A percentile compares a stretch with the other conserved stretches of the same genome.
Evolutionary conservation across 2,113 vertebrate species (phyloP).

Genomic region (Cephalopholis sonnerati): DNA sequence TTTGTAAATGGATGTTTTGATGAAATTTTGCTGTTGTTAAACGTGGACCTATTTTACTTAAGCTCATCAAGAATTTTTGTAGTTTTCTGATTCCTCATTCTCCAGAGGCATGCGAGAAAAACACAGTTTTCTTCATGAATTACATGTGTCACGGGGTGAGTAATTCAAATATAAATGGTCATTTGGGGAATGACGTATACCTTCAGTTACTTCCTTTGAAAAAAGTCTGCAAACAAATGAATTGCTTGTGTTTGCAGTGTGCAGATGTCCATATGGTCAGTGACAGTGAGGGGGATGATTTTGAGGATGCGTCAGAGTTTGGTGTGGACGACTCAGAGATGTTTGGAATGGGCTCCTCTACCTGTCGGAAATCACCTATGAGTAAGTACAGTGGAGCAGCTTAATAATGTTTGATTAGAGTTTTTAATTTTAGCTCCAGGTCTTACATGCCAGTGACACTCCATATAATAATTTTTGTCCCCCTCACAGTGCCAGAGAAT

Average conservation of each 20-base stretch:
- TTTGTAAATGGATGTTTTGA: too few relatives aligned
- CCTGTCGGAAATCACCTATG: conserved; percentile 96
- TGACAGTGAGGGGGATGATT: conserved; percentile 98
- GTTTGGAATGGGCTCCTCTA: conserved; percentile 94
- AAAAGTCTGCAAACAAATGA: neutral
- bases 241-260: conserved; percentile 82
- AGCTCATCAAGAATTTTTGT: too few relatives aligned
- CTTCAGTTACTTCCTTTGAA: neutral
- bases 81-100: too few relatives aligned
- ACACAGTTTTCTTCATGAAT: too few relatives aligned
- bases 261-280: conserved; percentile 99
- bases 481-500: conserved; percentile 95
- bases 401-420: neutral
- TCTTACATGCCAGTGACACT: neutral
- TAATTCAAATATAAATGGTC: too few relatives aligned
- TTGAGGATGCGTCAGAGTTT: conserved; percentile 98
- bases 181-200: too few relatives aligned
- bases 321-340: conserved; percentile 98
- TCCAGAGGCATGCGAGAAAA: too few relatives aligned
- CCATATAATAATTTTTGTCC: neutral
- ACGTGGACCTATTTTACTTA: too few relatives aligned
- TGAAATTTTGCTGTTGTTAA: too few relatives aligned
- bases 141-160: too few relatives aligned
- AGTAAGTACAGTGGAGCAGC: conserved; percentile 85
- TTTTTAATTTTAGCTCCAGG: neutral